Evolutionary conservation across 2,113 vertebrate species (phyloP).

Genomic region (Myocastor coypus): DNA sequence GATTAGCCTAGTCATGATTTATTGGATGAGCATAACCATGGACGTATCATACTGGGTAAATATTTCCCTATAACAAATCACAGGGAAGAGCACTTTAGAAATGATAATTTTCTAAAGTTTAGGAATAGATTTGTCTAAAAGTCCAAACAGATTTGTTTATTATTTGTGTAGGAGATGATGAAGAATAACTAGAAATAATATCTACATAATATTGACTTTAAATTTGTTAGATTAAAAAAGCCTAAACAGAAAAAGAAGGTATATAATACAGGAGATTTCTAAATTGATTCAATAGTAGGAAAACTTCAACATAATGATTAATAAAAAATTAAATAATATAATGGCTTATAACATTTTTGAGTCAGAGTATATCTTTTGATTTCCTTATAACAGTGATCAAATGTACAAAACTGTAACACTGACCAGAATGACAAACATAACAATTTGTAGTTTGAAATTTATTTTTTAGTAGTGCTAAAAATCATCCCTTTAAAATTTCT

Average conservation of each 20-base stretch:
- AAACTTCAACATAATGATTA: not conserved
- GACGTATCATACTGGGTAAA: not conserved
- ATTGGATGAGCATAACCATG: slow-evolving; percentile 9
- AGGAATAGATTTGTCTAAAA: slow-evolving; percentile 17
- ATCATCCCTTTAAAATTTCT: not conserved
- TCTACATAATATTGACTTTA: not conserved
- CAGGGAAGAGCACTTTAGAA: not conserved
- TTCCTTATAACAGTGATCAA: not conserved
- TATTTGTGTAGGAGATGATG: not conserved
- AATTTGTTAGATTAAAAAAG: not conserved
- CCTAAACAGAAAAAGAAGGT: not conserved
- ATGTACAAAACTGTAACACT: not conserved
- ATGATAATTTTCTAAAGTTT: not conserved
- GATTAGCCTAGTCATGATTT: slow-evolving; percentile 34
- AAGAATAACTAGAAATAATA: not conserved
- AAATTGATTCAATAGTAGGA: not conserved
- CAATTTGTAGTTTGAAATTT: not conserved
- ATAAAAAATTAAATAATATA: not conserved
- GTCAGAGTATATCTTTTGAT: not conserved
- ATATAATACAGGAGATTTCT: not conserved
- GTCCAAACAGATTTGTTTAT: not conserved
- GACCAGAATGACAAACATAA: not conserved
- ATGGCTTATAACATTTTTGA: not conserved
- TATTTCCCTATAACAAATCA: not conserved
- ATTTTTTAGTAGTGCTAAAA: slow-evolving; percentile 1